Percentiles rank a stretch among this genome's conserved stretches.
phyloP scores from a whole-genome alignment of 2,113 vertebrate genomes.

The Peromyscus californicus region DNA sequence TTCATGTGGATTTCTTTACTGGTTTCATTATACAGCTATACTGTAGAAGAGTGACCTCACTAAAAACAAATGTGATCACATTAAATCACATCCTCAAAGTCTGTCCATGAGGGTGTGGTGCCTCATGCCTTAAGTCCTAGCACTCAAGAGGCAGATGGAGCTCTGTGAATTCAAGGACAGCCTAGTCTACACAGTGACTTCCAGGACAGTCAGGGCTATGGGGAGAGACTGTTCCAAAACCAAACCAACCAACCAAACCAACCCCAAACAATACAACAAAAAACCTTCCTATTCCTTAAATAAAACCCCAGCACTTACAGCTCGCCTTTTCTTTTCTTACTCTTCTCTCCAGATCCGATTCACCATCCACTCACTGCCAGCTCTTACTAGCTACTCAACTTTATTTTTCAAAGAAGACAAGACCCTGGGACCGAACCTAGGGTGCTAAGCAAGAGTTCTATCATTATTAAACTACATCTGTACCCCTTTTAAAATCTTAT shows the following conservation, averaged over 20 bases:
- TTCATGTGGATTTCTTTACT: background rate
- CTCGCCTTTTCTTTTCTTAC: background rate
- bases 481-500: background rate
- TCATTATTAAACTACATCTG: background rate
- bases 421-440: background rate
- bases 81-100: background rate
- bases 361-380: background rate
- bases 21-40: background rate
- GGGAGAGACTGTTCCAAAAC: background rate
- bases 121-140: background rate
- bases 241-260: background rate
- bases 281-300: background rate
- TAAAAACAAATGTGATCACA: background rate
- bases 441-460: background rate
- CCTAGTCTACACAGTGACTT: background rate
- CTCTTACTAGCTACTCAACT: background rate
- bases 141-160: background rate
- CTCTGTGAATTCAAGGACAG: background rate
- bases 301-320: conserved; percentile 17
- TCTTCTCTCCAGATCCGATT: background rate
- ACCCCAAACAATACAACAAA: background rate
- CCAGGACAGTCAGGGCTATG: background rate
- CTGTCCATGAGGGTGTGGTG: background rate
- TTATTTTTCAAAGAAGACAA: background rate
- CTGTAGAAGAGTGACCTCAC: background rate